Base-by-base conservation (phyloP, 2,888 invertebrate species). In the Bimastos eiseni region DNA sequence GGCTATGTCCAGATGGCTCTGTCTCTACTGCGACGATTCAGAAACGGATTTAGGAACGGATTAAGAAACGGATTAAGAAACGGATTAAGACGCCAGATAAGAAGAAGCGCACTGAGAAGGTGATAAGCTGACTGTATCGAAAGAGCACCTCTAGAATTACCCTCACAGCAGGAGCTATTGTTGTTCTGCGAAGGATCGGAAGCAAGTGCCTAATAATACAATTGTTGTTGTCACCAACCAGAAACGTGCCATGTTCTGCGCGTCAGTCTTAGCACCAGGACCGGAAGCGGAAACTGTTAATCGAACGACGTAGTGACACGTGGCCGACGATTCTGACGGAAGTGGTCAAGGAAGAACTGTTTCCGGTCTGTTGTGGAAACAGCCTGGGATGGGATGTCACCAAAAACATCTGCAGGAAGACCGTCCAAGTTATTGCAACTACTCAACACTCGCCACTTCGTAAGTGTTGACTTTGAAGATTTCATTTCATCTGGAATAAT, bases 301-400 rank as follows among this genome's bases (percentile, higher is more conserved):
- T 70, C 70, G n/a, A 11, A n/a, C 70, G 30, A n/a, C 70, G 70
- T 70, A 70, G 70, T n/a, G 8, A 13, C n/a, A 11, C 17, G n/a
- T n/a, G 70, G n/a, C 70, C 70, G 70, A n/a, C 70, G n/a, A 70
- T 70, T n/a, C 70, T 11, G 70, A n/a, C n/a, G n/a, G 70, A 70
- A 70, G 70, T 70, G 70, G 70, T 30, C 70, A n/a, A 8, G 30
- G n/a, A 70, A 8, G 70, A 70, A 70, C 70, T 70, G 70, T 70
- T 70, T 70, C 70, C 70, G 70, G 70, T 70, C 70, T 70, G 70
- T 70, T 70, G 70, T 70, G 70, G 70, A 70, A 70, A 70, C 70
- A n/a, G 70, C 70, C 70, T 30, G 70, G 70, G 70, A 70, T 70
- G 70, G 70, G 70, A 70, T 70, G 70, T 70, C 70, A 70, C 70